Evolutionary conservation across 2,113 vertebrate species (phyloP), one percentile per base, ranked within the genome.

Genomic region (Azemiops feae): DNA sequence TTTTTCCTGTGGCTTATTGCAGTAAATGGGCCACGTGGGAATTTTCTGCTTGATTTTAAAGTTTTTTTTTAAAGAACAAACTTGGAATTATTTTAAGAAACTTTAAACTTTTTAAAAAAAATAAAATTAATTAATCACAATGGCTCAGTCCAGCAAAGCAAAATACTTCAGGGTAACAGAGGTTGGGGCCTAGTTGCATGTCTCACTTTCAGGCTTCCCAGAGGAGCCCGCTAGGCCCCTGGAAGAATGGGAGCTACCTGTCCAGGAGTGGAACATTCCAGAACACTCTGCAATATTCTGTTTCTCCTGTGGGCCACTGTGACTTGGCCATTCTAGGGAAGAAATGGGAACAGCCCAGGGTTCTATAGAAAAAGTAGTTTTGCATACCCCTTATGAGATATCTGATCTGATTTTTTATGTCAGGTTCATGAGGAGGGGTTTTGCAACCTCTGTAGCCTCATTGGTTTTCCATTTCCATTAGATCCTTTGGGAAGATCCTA

Each of bases 1-100:
- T 95, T 95, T 50, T 45, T 53, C 95, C 96, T 96, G 97, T 97
- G 95, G 94, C 97, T 97, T 98, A 96, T 98, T 98, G 96, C 95
- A 96, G 91, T 98, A 52, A 92, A 91, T 85, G 95, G 96, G 94
- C 95, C 96, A 91, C 93, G 6, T 94, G 95, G 92, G 93, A 94
- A 96, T 91, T 93, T 93, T 30, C 3, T 2, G 8, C 64, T 57
- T 0, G 39, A 69, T 92, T 95, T 89, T 1, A 25, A 20, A 86
- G 88, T 25, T 50, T 45, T 27, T 27, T 30, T 57, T 11, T 53
- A 18, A 69, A 57, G 53, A 14, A 91, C 5, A 85, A 23, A 6
- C 60, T n/a, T 89, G 69, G n/a, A 2, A n/a, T 4, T 60, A 7
- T 34, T 39, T 92, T 93, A 94, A 43, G 20, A 85, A 10, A 6